These are phyloP conservation scores for Lepidonotus clava DNA, from an alignment of 2,888 invertebrate species.

Conservation along the genomic window DNA sequence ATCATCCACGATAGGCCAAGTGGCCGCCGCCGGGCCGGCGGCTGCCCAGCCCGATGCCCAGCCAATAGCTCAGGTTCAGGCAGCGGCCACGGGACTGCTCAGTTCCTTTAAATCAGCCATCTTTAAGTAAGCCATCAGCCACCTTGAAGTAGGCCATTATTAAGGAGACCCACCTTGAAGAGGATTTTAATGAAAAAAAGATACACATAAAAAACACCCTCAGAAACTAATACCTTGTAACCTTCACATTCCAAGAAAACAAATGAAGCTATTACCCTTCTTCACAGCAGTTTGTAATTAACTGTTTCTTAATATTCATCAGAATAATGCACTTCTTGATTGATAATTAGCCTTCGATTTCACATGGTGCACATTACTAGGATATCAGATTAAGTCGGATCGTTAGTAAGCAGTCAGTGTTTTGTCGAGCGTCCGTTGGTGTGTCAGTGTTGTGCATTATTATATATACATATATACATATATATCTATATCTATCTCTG, in stretches of 20 bases:
- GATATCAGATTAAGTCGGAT: conserved; percentile 10
- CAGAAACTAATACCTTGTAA: too few species aligned
- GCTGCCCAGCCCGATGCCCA: background rate
- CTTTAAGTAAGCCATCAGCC: conserved; percentile 8
- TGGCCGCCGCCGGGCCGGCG: background rate
- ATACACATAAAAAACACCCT: too few species aligned
- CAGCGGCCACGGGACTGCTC: conserved; percentile 27
- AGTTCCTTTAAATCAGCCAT: conserved; percentile 43
- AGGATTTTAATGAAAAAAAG: too few species aligned
- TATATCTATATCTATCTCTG: conserved; percentile 1
- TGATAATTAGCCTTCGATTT: conserved; percentile 46
- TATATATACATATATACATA: conserved; percentile 33
- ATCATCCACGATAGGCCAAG: background rate
- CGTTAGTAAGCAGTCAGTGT: background rate
- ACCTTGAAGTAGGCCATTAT: too few species aligned
- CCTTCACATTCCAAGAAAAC: conserved; percentile 42
- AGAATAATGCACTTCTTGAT: conserved; percentile 7
- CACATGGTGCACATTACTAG: conserved; percentile 48
- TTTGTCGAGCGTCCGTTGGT: conserved; percentile 33
- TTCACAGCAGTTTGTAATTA: conserved; percentile 29
- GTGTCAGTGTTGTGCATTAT: conserved; percentile 36
- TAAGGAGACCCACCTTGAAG: too few species aligned
- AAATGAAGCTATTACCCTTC: conserved; percentile 40
- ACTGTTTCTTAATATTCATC: background rate
- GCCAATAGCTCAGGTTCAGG: conserved; percentile 45